Evolutionary conservation across 2,113 vertebrate genomes (phyloP).

Genomic region (Choloepus hoffmanni): DNA sequence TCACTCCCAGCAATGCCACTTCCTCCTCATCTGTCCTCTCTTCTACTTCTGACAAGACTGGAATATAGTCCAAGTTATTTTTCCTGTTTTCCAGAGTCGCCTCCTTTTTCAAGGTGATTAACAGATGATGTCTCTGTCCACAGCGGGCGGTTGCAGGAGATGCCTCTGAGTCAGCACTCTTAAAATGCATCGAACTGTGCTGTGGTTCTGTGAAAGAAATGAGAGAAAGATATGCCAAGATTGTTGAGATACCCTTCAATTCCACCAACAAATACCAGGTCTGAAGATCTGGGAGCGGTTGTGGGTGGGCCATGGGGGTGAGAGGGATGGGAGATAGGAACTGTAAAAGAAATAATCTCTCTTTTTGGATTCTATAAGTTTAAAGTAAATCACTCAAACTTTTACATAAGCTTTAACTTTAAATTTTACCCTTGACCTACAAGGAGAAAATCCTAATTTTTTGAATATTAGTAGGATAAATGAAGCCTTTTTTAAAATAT

Average conservation of each 20-base stretch:
- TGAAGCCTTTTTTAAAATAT: neutral
- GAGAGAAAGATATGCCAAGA: conserved; percentile 88
- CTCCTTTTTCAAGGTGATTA: neutral
- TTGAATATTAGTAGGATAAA: neutral
- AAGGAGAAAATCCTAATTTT: neutral
- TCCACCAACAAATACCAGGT: conserved; percentile 93
- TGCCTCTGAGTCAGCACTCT: conserved; percentile 89
- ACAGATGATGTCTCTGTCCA: conserved; percentile 13
- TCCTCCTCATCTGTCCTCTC: rapidly evolving
- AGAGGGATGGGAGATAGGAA: neutral
- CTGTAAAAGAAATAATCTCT: neutral
- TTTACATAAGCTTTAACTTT: neutral
- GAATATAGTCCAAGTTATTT: neutral
- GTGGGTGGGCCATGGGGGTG: rapidly evolving
- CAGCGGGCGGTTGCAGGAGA: conserved; percentile 90
- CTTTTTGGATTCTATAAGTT: neutral
- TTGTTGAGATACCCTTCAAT: conserved; percentile 92
- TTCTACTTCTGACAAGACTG: neutral
- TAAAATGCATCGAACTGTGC: conserved; percentile 91
- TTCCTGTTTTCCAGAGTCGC: neutral
- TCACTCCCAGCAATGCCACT: rapidly evolving
- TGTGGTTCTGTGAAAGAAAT: conserved; percentile 90
- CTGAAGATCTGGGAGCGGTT: neutral
- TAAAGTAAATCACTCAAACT: neutral
- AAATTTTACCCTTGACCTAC: neutral